phyloP scores from a whole-genome alignment of 2,888 invertebrate genomes.

The Cynaeus angustus region DNA sequence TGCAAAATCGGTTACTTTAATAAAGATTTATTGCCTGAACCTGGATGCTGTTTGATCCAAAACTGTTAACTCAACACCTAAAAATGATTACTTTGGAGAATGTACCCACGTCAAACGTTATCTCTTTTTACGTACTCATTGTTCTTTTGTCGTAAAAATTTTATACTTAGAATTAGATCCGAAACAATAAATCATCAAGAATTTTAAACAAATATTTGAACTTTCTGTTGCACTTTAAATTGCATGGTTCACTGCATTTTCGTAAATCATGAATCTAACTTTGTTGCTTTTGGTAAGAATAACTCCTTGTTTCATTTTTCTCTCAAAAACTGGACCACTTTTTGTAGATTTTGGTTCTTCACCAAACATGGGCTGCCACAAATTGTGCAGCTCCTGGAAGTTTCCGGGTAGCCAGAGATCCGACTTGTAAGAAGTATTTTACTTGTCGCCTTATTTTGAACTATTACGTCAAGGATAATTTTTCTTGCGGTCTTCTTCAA shows the following conservation, averaged over 20 bases:
- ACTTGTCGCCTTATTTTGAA: conserved; percentile 15
- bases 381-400: conserved; percentile 30
- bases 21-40: conserved; percentile 17
- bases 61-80: conserved; percentile 13
- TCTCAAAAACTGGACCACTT: too few relatives aligned
- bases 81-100: too few relatives aligned
- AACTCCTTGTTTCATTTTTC: too few relatives aligned
- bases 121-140: background rate
- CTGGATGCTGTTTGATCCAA: conserved; percentile 9
- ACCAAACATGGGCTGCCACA: background rate
- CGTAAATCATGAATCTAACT: too few relatives aligned
- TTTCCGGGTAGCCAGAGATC: conserved; percentile 18
- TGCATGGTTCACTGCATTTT: too few relatives aligned
- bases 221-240: background rate
- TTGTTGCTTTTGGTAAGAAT: too few relatives aligned
- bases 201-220: conserved; percentile 6
- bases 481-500: conserved; percentile 14
- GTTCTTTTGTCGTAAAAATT: too few relatives aligned
- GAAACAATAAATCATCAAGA: background rate
- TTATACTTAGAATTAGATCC: too few relatives aligned
- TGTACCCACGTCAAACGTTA: background rate
- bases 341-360: background rate
- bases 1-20: conserved; percentile 16
- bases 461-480: conserved; percentile 17
- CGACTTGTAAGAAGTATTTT: conserved; percentile 30